phyloP scores from a whole-genome alignment of 2,797 vertebrate genomes.

The Cichlasoma orientale region DNA sequence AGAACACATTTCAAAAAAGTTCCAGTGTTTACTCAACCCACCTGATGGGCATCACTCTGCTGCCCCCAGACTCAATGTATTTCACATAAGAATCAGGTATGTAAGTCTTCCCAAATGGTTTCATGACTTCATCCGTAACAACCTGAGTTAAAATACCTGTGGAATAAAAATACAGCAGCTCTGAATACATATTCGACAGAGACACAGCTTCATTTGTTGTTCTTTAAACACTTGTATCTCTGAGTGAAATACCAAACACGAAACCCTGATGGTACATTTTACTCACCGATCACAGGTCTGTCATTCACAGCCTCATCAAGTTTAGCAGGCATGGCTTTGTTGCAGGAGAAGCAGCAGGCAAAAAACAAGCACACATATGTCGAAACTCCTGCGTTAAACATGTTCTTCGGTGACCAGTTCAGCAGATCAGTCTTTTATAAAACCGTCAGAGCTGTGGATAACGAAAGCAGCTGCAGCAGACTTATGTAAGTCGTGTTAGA shows the following conservation, averaged over 20 bases:
- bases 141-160: conserved; percentile 84
- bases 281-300: conserved; percentile 78
- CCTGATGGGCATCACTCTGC: conserved; percentile 83
- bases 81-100: conserved; percentile 85
- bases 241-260: background rate
- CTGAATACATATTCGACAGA: background rate
- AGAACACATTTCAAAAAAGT: background rate
- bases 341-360: conserved; percentile 18
- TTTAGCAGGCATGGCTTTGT: conserved; percentile 31
- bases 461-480: background rate
- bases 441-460: background rate
- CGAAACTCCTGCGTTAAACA: conserved; percentile 23
- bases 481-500: conserved; percentile 1
- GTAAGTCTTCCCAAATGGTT: conserved; percentile 77
- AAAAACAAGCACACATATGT: conserved; percentile 27
- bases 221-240: background rate
- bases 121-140: conserved; percentile 71
- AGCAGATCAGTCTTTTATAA: background rate
- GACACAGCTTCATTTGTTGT: background rate
- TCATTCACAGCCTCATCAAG: conserved; percentile 49
- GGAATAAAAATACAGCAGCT: conserved; percentile 9
- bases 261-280: too few relatives aligned
- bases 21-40: conserved; percentile 39
- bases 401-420: background rate
- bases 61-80: conserved; percentile 82